phyloP scores from a whole-genome alignment of 23 tunicate genomes.

The Halocynthia aurantium region DNA sequence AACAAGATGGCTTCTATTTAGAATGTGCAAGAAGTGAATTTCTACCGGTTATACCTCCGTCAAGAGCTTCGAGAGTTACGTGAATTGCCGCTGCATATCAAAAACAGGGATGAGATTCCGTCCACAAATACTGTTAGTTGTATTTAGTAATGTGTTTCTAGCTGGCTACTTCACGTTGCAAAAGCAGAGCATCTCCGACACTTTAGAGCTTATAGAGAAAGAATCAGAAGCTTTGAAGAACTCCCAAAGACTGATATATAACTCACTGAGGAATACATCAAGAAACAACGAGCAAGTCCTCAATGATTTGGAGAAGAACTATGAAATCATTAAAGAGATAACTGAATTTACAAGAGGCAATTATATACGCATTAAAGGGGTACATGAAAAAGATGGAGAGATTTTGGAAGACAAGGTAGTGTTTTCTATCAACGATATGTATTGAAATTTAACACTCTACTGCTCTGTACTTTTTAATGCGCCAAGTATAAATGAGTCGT shows the following conservation, averaged over 20 bases:
- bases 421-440: neutral
- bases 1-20: no score
- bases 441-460: neutral
- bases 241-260: neutral
- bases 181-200: neutral
- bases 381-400: constrained; percentile 53
- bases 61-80: no score
- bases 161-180: neutral
- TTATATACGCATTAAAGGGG: constrained; percentile 48
- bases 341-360: constrained; percentile 36
- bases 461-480: neutral
- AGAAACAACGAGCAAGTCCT: neutral
- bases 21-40: no score
- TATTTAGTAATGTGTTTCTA: neutral
- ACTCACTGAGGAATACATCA: neutral
- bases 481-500: neutral
- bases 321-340: constrained; percentile 20
- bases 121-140: neutral
- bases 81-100: no score
- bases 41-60: no score
- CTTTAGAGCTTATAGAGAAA: neutral
- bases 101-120: neutral
- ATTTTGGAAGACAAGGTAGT: constrained; percentile 44
- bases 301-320: constrained; percentile 6
- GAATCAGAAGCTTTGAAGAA: neutral